Base-by-base conservation (phyloP, 2,888 invertebrate genomes). In the Deilephila porcellus region DNA sequence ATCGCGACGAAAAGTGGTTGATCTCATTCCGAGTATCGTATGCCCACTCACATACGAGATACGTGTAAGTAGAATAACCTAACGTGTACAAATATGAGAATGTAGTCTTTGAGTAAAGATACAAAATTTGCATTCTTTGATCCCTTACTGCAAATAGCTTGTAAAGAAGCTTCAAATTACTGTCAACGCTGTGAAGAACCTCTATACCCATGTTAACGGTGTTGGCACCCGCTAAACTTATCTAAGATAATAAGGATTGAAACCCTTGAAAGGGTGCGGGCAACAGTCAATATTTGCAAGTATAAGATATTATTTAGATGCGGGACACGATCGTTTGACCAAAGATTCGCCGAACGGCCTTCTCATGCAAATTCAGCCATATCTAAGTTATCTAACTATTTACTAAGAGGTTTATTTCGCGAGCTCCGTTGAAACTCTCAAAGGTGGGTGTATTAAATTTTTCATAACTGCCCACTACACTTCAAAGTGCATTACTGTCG, bases 241-340 rank as follows among this genome's bases (percentile, higher is more conserved):
- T 91, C 88, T 89, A 90, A 89, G 91, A 91, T 90, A 90, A 90
- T 90, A 90, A 87, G 88, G 88, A 91, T 90, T 85, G 84, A 86
- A 89, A 84, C 90, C 90, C 89, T 90, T 86, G 81, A 89, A 90
- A 91, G 92, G 91, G 91, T 92, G 88, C 88, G 90, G 90, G 85
- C 85, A 86, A 88, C 86, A 90, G 93, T 92, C 92, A 94, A 94
- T 94, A 93, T 94, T 94, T 93, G 93, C 91, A 91, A 91, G 93
- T 91, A 92, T 93, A 94, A 93, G 91, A 91, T 91, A 91, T 89
- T 92, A 93, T 94, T 93, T 92, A 91, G 91, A 94, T 93, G 93
- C 93, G 85, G 88, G 91, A 91, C 93, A 93, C 93, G 93, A 91
- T 90, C 91, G 86, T 83, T 87, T 86, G 86, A 86, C 88, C 86